Base-by-base conservation (phyloP, 1,140 invertebrate species). In the Pseudomyrmex concolor region DNA sequence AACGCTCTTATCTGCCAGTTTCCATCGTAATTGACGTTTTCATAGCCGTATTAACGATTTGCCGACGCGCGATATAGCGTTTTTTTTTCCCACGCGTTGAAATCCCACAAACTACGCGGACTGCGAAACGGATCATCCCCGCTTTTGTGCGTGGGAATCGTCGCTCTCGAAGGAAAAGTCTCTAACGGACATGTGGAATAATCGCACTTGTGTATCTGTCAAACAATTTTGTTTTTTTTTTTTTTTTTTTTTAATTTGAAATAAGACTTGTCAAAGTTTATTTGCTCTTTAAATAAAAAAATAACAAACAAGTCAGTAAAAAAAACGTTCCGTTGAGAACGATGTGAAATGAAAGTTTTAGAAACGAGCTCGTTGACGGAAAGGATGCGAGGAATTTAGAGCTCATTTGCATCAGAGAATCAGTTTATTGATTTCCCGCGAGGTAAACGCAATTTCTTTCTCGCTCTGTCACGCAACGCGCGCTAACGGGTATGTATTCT, bases 11-110 rank as follows among this genome's bases (percentile, higher is more conserved):
- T 43, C 34, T 43, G 43, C 55, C 54, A 13, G 54, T 67, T 70
- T 72, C 43, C n/a, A 55, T 34, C 50, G 19, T 54, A 22, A 71
- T 50, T 25, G 68, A 57, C 54, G 15, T 73, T 81, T 54, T 22
- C 50, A 80, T 84, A 12, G 62, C 73, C 22, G 8, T 84, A 87
- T 86, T 74, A 78, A 66, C 78, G 48, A 78, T 78, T 62, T 25
- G 57, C 68, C 63, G 72, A 57, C 84, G 68, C 9, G 9, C n/a
- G 60, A 4, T 48, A 2, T 45, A 22, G 5, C n/a, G n/a, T 10
- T 78, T 87, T 87, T 87, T 87, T 88, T 87, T 87, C 86, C 83
- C 82, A 87, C 82, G 73, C 60, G 51, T 17, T 74, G 43, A 57
- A 72, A 83, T 76, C 63, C 45, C 17, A 19, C 50, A 87, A 81